phyloP scores from a whole-genome alignment of 1,140 invertebrate genomes.

The Hylaeus anthracinus region DNA sequence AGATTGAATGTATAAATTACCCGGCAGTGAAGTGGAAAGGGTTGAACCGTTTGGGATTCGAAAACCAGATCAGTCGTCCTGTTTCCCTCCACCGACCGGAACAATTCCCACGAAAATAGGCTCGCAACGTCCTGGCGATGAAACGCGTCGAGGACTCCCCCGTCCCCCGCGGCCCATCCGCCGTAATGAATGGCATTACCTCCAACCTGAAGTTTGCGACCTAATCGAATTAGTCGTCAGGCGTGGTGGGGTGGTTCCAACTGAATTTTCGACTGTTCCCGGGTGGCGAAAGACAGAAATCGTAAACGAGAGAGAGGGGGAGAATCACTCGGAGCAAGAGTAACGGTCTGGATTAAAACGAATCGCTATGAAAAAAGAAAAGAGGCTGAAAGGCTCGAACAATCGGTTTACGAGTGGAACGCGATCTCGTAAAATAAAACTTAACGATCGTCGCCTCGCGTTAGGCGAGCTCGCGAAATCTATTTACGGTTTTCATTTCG shows the following conservation, averaged over 20 bases:
- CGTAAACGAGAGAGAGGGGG: neutral
- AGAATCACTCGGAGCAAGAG: too few species aligned
- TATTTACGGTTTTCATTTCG: slow-evolving; percentile 18
- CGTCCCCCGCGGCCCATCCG: neutral
- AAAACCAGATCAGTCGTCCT: neutral
- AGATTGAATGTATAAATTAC: too few species aligned
- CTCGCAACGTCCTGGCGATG: neutral
- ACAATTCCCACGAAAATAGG: neutral
- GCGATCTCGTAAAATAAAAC: slow-evolving; percentile 18
- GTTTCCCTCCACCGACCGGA: too few species aligned
- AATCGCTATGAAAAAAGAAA: too few species aligned
- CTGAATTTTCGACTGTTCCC: slow-evolving; percentile 41
- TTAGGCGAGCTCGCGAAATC: neutral
- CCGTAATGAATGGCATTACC: slow-evolving; percentile 29
- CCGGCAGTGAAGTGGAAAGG: too few species aligned
- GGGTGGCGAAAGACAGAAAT: neutral
- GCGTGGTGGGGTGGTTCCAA: slow-evolving; percentile 26
- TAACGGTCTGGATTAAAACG: neutral
- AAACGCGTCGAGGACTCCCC: neutral
- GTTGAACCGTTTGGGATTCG: neutral
- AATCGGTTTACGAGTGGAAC: slow-evolving; percentile 2
- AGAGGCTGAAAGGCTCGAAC: neutral
- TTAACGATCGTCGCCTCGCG: neutral
- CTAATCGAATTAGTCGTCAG: slow-evolving; percentile 31
- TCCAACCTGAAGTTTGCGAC: slow-evolving; percentile 17